Evolutionary conservation across 2,113 vertebrate species (phyloP).

Genomic region (Ciconia boyciana): DNA sequence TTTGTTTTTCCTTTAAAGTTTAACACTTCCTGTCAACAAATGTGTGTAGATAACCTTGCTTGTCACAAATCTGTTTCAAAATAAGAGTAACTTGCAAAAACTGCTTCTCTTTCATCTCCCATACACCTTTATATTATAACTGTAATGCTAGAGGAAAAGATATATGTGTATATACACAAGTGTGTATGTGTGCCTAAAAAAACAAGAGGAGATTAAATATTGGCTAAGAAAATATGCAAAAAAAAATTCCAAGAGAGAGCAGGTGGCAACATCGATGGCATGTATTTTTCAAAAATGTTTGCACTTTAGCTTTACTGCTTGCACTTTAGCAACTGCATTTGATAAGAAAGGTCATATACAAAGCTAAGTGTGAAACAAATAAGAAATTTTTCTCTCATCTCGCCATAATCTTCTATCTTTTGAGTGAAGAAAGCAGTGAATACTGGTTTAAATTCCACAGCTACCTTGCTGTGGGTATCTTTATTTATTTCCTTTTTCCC

Average conservation of each 20-base stretch:
- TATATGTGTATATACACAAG: fast-evolving
- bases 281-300: neutral
- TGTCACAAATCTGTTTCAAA: neutral
- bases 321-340: neutral
- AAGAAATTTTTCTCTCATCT: neutral
- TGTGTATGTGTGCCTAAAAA: neutral
- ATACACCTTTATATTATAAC: neutral
- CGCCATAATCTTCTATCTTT: neutral
- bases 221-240: neutral
- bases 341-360: neutral
- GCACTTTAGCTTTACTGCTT: neutral
- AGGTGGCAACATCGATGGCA: neutral
- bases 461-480: neutral
- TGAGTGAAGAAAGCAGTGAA: neutral
- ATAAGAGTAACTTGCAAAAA: neutral
- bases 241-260: neutral
- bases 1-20: conserved; percentile 36
- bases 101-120: neutral
- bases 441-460: neutral
- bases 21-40: neutral
- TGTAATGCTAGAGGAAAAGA: neutral
- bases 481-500: neutral
- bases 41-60: neutral
- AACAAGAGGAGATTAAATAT: neutral
- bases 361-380: neutral